A percentile compares a stretch with the other conserved stretches of the same genome.
Evolutionary conservation across 1,140 invertebrate genomes (phyloP).

Genomic region (Planococcus citri): DNA sequence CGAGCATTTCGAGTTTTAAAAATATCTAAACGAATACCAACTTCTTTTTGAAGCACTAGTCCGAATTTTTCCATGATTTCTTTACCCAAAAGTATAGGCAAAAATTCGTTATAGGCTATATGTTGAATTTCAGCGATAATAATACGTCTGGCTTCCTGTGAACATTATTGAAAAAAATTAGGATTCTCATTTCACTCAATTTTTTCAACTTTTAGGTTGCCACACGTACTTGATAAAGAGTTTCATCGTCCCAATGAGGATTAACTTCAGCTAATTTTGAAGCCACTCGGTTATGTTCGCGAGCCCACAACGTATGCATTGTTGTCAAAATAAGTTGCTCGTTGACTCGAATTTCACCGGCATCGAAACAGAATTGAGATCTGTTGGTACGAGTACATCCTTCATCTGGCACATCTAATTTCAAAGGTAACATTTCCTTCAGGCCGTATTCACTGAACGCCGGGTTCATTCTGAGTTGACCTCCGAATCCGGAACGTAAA

Average conservation of each 20-base stretch:
- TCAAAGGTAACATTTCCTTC: slow-evolving; percentile 76
- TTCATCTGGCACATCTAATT: slow-evolving; percentile 78
- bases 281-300: slow-evolving; percentile 85
- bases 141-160: slow-evolving; percentile 69
- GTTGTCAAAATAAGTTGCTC: slow-evolving; percentile 43
- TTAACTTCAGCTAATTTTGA: slow-evolving; percentile 57
- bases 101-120: slow-evolving; percentile 86
- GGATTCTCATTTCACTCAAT: slow-evolving; percentile 36
- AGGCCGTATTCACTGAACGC: slow-evolving; percentile 74
- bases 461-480: slow-evolving; percentile 71
- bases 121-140: slow-evolving; percentile 84
- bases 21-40: too few relatives aligned
- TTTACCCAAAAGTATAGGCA: slow-evolving; percentile 84
- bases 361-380: slow-evolving; percentile 84
- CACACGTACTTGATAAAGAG: slow-evolving; percentile 56
- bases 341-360: slow-evolving; percentile 43
- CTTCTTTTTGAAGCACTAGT: slow-evolving; percentile 66
- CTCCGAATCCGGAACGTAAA: slow-evolving; percentile 61
- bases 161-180: slow-evolving; percentile 45
- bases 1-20: neutral
- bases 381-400: slow-evolving; percentile 76
- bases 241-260: slow-evolving; percentile 78
- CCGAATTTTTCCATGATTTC: slow-evolving; percentile 88
- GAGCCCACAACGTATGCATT: slow-evolving; percentile 36
- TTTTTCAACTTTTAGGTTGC: too few relatives aligned